phyloP scores from a whole-genome alignment of 2,113 vertebrate genomes.

The Mus musculus region GRCm39 chr17:81191001-81191500 shows the following conservation, averaged over 20 bases:
- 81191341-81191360: neutral
- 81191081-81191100: neutral
- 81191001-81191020: neutral
- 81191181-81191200: neutral
- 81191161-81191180: neutral
- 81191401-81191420: neutral
- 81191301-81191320: neutral
- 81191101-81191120: slow-evolving; percentile 16
- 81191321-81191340: neutral
- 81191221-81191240: neutral
- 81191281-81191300: neutral
- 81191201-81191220: neutral
- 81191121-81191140: neutral
- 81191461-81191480: neutral
- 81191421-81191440: slow-evolving; percentile 9
- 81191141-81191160: neutral
- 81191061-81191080: neutral
- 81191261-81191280: neutral
- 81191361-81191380: slow-evolving; percentile 21
- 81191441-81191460: neutral
- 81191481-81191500: slow-evolving; percentile 21
- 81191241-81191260: neutral
- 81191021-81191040: neutral
- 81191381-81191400: neutral
- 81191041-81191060: neutral